Evolutionary conservation across 1,140 invertebrate species (phyloP).

Genomic region (Lamellibrachia luymesi): DNA sequence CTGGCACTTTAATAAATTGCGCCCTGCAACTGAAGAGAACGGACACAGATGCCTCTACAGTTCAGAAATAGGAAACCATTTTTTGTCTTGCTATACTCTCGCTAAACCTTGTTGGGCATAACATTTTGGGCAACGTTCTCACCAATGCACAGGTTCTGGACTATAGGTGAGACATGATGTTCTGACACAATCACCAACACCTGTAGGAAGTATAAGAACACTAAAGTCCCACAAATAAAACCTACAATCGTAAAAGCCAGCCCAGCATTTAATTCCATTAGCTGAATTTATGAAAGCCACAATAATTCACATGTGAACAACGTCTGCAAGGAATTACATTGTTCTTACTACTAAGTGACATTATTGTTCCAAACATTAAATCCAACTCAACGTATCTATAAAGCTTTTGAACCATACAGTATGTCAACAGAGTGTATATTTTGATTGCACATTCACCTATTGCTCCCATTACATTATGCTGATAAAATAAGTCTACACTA

Average conservation of each 20-base stretch:
- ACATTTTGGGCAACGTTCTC: not conserved
- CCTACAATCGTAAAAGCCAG: no score
- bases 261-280: not conserved
- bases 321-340: no score
- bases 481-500: not conserved
- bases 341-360: no score
- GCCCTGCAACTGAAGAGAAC: no score
- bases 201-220: no score
- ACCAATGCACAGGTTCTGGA: not conserved
- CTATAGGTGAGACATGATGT: not conserved
- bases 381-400: no score
- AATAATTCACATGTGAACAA: not conserved
- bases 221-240: no score
- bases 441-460: not conserved
- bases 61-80: no score
- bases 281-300: not conserved
- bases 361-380: not conserved
- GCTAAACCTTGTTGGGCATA: not conserved
- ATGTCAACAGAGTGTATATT: not conserved
- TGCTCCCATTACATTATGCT: not conserved
- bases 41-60: no score
- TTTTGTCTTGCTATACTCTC: no score
- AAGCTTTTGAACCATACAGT: not conserved
- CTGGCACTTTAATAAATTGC: no score
- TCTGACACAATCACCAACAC: no score